phyloP scores from a whole-genome alignment of 2,888 invertebrate genomes.

The Caenorhabditis sp. region DNA sequence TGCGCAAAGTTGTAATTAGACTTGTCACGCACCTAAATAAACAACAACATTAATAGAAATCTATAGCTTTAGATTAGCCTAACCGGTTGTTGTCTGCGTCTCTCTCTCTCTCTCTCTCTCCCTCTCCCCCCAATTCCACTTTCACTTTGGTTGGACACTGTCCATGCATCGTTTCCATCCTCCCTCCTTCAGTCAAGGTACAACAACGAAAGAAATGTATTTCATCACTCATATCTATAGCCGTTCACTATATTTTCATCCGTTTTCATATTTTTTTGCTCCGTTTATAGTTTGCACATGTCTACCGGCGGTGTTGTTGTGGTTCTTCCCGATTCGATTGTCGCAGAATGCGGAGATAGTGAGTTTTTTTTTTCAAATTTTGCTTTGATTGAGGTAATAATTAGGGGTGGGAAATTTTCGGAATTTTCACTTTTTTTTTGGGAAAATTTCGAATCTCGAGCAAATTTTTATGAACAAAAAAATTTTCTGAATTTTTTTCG shows the following conservation, averaged over 20 bases:
- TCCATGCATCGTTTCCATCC: neutral
- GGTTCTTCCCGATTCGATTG: constrained; percentile 44
- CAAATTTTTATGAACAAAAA: no score
- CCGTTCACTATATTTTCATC: constrained; percentile 34
- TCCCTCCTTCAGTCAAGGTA: neutral
- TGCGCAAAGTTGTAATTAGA: no score
- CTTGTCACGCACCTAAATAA: no score
- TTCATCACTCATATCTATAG: constrained; percentile 21
- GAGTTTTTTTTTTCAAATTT: no score
- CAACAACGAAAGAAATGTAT: neutral
- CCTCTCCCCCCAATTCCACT: neutral
- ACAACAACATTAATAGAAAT: no score
- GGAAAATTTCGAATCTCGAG: no score
- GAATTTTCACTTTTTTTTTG: no score
- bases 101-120: neutral
- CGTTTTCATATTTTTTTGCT: constrained; percentile 38
- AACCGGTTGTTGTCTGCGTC: neutral
- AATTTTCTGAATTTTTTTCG: no score
- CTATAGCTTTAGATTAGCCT: neutral
- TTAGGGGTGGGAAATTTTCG: no score
- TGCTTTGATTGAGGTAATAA: no score
- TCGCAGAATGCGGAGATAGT: constrained; percentile 68
- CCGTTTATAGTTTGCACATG: constrained; percentile 47
- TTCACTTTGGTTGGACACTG: neutral
- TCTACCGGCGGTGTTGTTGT: constrained; percentile 43